Percentiles rank a stretch among this genome's conserved stretches.
Evolutionary conservation across 2,797 vertebrate genomes (phyloP).

Genomic region (Rhadinocentrus ornatus): DNA sequence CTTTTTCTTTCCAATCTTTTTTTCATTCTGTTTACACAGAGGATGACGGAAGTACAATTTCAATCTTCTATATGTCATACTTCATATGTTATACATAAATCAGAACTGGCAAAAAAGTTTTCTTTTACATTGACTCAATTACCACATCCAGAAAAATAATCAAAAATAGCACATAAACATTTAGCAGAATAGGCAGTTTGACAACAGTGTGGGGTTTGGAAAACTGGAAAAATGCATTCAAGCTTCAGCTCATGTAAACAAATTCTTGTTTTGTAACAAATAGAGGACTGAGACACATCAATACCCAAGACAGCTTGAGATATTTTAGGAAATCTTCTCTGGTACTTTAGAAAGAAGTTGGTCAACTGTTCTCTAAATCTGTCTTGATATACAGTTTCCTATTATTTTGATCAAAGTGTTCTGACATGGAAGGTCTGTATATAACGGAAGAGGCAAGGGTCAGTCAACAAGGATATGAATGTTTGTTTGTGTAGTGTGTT

Average conservation of each 20-base stretch:
- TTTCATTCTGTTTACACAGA: not conserved
- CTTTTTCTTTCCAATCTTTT: not conserved
- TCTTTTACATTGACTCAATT: not conserved
- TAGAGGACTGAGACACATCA: not conserved
- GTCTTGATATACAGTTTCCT: not conserved
- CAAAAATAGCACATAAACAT: not conserved
- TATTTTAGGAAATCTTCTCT: constrained; percentile 5
- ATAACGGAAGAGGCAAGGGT: not conserved
- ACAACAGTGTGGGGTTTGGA: not conserved
- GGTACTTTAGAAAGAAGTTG: constrained; percentile 1
- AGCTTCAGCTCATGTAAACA: constrained; percentile 1
- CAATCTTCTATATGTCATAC: not conserved
- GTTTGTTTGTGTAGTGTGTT: not conserved
- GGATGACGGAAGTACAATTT: not conserved
- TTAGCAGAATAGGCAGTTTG: not conserved
- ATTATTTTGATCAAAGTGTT: not conserved
- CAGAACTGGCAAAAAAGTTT: not conserved
- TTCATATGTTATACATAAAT: too few relatives aligned
- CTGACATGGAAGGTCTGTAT: not conserved
- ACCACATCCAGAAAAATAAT: not conserved
- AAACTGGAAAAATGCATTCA: not conserved
- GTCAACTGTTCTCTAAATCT: constrained; percentile 7
- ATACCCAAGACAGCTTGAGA: not conserved
- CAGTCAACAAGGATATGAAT: constrained; percentile 12
- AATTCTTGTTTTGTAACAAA: not conserved